Percentiles rank a stretch among this genome's conserved stretches.
These are phyloP conservation scores for Zoroaster sp. DNA, from an alignment of 53 echinoderm and acorn worm genomes.

Conservation along the genomic window DNA sequence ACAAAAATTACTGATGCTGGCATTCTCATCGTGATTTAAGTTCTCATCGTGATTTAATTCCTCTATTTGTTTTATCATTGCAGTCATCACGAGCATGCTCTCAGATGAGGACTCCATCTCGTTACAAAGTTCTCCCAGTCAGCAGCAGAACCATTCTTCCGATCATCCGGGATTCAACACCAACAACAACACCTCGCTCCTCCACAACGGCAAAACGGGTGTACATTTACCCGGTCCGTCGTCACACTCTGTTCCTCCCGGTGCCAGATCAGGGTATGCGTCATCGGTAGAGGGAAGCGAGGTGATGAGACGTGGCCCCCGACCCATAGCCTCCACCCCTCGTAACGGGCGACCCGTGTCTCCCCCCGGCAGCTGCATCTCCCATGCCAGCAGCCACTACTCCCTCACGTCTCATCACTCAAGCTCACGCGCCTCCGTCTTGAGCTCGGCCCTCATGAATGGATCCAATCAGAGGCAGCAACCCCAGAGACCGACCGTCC, in stretches of 20 bases:
- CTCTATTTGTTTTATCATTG: too few species aligned
- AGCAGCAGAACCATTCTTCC: background rate
- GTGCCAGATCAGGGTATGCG: background rate
- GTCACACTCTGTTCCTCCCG: background rate
- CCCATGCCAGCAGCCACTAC: slow-evolving; percentile 7
- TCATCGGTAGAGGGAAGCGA: background rate
- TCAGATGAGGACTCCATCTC: slow-evolving; percentile 21
- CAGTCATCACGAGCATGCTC: slow-evolving; percentile 47
- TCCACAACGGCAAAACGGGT: slow-evolving; percentile 12
- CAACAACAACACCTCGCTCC: slow-evolving; percentile 39
- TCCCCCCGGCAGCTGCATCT: background rate
- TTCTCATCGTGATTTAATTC: background rate
- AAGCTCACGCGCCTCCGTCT: background rate
- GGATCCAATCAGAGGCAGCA: background rate
- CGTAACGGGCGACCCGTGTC: background rate
- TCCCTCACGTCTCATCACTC: background rate
- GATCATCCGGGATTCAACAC: slow-evolving; percentile 23
- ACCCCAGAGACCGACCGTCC: slow-evolving; percentile 61
- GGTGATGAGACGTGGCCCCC: background rate
- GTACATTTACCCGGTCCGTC: too few species aligned
- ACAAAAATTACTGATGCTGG: too few species aligned
- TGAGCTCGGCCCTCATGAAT: background rate
- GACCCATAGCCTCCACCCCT: background rate
- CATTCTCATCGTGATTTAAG: too few species aligned
- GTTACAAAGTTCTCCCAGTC: background rate